Base-by-base conservation (phyloP, 2,797 vertebrate species). In the Scolopax rusticola region DNA sequence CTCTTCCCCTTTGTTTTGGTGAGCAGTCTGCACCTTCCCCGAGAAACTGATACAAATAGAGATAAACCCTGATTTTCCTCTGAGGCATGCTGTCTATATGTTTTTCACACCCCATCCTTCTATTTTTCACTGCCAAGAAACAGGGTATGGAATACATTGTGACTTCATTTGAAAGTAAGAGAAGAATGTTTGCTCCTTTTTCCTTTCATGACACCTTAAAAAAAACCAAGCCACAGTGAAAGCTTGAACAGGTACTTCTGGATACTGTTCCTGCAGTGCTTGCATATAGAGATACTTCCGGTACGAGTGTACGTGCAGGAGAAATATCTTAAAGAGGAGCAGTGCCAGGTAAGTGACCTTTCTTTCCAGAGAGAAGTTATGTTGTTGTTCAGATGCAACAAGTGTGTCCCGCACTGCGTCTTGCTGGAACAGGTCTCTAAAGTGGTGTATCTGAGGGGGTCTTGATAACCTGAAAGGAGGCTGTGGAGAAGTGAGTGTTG, bases 371-470 rank as follows among this genome's bases (percentile, higher is more conserved):
- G 33, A 15, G 57, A 19, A 63, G 21, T 61, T 27, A 12, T 2
- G 8, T 9, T 71, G 43, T 33, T 63, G 23, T 56, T 75, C 9
- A 28, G 38, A 48, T 57, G 8, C 30, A 40, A 23, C 15, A 33
- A 45, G 4, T 5, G 4, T 54, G 10, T 40, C n/a, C 47, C 0
- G 0, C 8, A 1, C 53, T 43, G 36, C 0, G 0, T 51, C 78
- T 70, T 81, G 67, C n/a, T 78, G 79, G 50, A 56, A 13, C 25
- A 33, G 56, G 9, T 54, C 54, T 73, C 69, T 60, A 4, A 18
- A 69, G 11, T 17, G 20, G 3, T 15, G 7, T 61, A 4, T 53
- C 28, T 53, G 51, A 74, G 51, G 5, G 8, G 8, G 48, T 77
- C 50, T 9, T n/a, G 25, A 8, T 68, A 47, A 47, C 20, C 45